Evolutionary conservation across 2,113 vertebrate genomes (phyloP), one percentile per base, ranked within the genome.

Genomic region (Conger conger): DNA sequence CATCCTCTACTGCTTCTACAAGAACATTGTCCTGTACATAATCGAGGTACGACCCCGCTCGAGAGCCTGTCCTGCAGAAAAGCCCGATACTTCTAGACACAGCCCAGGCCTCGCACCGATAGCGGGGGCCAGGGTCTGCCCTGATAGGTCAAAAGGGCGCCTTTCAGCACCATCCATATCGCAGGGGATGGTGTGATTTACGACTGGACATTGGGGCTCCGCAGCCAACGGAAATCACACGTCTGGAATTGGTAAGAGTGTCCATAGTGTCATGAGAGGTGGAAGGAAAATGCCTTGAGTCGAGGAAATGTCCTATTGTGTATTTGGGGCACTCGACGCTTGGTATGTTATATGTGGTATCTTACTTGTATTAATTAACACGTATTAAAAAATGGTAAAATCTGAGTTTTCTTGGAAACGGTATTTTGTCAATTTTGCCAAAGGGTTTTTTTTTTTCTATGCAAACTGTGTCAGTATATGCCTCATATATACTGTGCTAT

Each of bases 1-100:
- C 91, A 99, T 99, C 93, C 93, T 99, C 38, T 99, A 99, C 92
- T 99, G 98, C 90, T 99, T 99, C 95, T 99, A 99, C 95, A 99
- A 99, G 94, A 99, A 99, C 86, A 99, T 99, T 76, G 98, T 99
- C 88, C 96, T 99, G 80, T 99, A 99, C 90, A 99, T 99, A 87
- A 99, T 99, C 0, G 98, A 99, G 97, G 98, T 99, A 95, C 94
- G 91, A 80, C 17, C 33, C 8, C 27, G 20, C n/a, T 0, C 5
- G n/a, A 33, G 68, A n/a, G 68, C 27, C 27, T 33, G 68, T 73
- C 68, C 68, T 13, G 68, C 8, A 7, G 27, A 73, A n/a, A 73
- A 30, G 27, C n/a, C 68, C 9, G 68, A 73, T 73, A 73, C 9
- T 30, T 11, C n/a, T 13, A 11, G 68, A 73, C 68, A 73, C 9